These are phyloP conservation scores for Autographa gamma DNA, from an alignment of 2,888 invertebrate genomes.

Conservation along the genomic window DNA sequence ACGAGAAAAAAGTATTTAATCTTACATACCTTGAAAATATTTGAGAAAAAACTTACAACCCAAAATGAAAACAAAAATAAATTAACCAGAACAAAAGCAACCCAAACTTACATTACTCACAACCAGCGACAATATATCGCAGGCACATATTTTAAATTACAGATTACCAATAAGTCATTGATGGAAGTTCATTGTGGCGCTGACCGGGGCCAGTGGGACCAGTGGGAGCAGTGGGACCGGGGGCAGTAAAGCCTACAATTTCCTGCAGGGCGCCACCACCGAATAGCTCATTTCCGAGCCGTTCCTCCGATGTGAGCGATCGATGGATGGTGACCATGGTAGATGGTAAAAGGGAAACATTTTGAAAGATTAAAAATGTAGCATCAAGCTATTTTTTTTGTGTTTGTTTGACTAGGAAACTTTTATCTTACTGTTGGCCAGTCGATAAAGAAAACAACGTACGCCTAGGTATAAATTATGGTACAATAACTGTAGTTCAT, in stretches of 20 bases:
- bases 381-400: no score
- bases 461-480: no score
- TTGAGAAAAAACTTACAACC: no score
- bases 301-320: slow-evolving; percentile 57
- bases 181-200: slow-evolving; percentile 23
- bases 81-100: background rate
- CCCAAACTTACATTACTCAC: background rate
- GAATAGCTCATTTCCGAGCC: slow-evolving; percentile 70
- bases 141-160: background rate
- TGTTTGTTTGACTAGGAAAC: no score
- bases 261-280: slow-evolving; percentile 60
- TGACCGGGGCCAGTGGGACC: slow-evolving; percentile 1
- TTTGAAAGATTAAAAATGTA: no score
- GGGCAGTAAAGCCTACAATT: slow-evolving; percentile 64
- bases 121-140: background rate
- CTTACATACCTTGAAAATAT: no score
- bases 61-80: background rate
- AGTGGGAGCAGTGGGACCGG: background rate
- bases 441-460: no score
- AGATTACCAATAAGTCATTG: slow-evolving; percentile 2
- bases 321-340: slow-evolving; percentile 39
- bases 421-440: no score
- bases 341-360: no score
- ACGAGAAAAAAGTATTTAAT: no score
- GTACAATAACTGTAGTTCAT: no score